Evolutionary conservation across 2,113 vertebrate species (phyloP).

Genomic region (Neomonachus schauinslandi): DNA sequence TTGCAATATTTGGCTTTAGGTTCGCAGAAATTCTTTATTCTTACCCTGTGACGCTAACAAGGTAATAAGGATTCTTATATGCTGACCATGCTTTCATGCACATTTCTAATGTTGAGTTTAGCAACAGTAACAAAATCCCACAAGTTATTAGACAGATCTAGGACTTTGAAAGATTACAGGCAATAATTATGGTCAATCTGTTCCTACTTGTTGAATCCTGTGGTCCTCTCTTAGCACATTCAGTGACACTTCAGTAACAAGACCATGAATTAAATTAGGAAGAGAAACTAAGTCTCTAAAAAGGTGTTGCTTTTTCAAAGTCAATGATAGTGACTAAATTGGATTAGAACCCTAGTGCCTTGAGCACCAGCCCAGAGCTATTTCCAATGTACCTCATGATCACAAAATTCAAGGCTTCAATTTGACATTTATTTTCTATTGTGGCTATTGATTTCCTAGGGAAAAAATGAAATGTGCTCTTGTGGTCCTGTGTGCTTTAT

Average conservation of each 20-base stretch:
- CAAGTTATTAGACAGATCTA: not conserved
- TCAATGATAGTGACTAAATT: conserved; percentile 6
- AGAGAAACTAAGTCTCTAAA: conserved; percentile 38
- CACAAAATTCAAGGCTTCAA: conserved; percentile 49
- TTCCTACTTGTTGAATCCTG: not conserved
- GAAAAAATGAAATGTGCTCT: conserved; percentile 18
- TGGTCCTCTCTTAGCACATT: not conserved
- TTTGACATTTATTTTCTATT: conserved; percentile 63
- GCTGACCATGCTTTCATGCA: not conserved
- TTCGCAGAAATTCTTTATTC: conserved; percentile 10
- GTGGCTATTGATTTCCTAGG: conserved; percentile 64
- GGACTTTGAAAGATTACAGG: conserved; percentile 38
- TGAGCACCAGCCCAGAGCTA: not conserved
- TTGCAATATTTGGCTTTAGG: conserved; percentile 39
- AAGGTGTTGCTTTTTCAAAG: conserved; percentile 20
- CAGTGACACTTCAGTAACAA: conserved; percentile 42
- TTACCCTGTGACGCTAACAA: not conserved
- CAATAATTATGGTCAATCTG: not conserved
- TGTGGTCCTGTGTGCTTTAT: conserved; percentile 53
- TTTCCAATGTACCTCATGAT: conserved; percentile 17
- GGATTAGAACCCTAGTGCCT: not conserved
- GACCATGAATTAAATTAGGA: conserved; percentile 38
- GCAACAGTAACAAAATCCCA: not conserved
- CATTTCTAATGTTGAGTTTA: conserved; percentile 35
- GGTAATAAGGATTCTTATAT: conserved; percentile 16